phyloP scores from a whole-genome alignment of 2,113 vertebrate species.

The Notarius lentiginosus region DNA sequence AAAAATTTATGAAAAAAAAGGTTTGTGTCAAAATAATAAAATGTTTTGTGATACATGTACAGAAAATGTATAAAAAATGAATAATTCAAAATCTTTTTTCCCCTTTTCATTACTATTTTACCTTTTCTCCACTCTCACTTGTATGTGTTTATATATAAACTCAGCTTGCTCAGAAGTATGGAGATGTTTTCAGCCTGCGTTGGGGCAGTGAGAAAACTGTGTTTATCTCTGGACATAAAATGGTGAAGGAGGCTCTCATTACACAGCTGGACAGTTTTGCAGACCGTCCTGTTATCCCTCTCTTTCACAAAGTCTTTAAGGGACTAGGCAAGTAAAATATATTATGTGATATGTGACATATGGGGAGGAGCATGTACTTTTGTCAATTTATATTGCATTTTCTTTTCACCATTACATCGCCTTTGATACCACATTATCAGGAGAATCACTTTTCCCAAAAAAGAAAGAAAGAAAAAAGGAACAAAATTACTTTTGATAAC shows the following conservation, averaged over 20 bases:
- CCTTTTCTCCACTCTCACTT: not conserved
- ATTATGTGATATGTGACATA: not conserved
- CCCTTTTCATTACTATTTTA: too few species aligned
- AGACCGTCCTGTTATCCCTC: conserved; percentile 62
- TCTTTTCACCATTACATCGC: not conserved
- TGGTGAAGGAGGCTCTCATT: conserved; percentile 80
- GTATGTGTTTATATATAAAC: not conserved
- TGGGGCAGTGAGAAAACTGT: conserved; percentile 59
- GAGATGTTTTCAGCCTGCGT: conserved; percentile 66
- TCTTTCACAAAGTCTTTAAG: conserved; percentile 22
- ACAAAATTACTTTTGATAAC: not conserved
- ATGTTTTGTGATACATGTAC: not conserved
- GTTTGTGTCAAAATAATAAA: too few species aligned
- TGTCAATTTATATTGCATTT: not conserved
- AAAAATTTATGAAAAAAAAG: too few species aligned
- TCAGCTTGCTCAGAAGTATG: conserved; percentile 72
- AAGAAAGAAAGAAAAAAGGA: not conserved
- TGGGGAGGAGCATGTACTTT: conserved; percentile 57
- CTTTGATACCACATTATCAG: not conserved
- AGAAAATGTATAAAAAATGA: not conserved
- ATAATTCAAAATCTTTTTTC: too few species aligned
- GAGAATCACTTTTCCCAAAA: too few species aligned
- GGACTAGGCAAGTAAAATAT: conserved; percentile 65
- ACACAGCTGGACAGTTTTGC: conserved; percentile 72
- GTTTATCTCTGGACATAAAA: conserved; percentile 69